Base-by-base conservation (phyloP, 2,888 invertebrate species). In the Drosophila fungiperda region DNA sequence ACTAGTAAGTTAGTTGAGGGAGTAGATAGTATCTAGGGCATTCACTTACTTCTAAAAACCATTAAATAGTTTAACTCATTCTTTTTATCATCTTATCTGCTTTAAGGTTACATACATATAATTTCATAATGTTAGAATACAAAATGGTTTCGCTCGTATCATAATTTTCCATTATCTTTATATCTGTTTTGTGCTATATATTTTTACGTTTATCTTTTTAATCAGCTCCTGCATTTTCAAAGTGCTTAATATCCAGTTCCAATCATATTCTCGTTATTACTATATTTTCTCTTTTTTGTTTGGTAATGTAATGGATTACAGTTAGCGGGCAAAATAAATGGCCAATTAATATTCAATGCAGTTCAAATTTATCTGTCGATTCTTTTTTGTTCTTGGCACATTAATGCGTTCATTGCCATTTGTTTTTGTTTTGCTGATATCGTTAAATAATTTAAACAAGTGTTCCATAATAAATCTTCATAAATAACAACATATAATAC, bases 11-110 rank as follows among this genome's bases (percentile, higher is more conserved):
- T 57, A 29, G 45, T 53, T 63, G 40, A 53, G 50, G 66, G 66
- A 67, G 45, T 59, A 58, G 68, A 65, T 65, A 65, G 35, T 62
- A 66, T 73, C 66, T 65, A 64, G 68, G 65, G 66, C 57, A 76
- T 76, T 62, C 57, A 59, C 80, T 84, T 86, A 82, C 53, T 64
- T 65, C 82, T 73, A 76, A 79, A 85, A 83, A 83, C 87, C 86
- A 85, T 87, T 86, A 65, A 74, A 87, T 83, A 87, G 85, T 77
- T 77, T 76, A 69, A 66, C 70, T 63, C 57, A 45, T 61, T 77
- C 63, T 57, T 38, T 15, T 55, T 52, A 53, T 67, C 45, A 58
- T 63, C 52, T 67, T 72, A 59, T 61, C 45, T 53, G 57, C 26
- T 69, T 61, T 73, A 68, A 48, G 67, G 55, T 68, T 76, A 74